These are phyloP conservation scores for Nothura maculosa DNA, from an alignment of 2,797 vertebrate genomes.

Conservation along the genomic window DNA sequence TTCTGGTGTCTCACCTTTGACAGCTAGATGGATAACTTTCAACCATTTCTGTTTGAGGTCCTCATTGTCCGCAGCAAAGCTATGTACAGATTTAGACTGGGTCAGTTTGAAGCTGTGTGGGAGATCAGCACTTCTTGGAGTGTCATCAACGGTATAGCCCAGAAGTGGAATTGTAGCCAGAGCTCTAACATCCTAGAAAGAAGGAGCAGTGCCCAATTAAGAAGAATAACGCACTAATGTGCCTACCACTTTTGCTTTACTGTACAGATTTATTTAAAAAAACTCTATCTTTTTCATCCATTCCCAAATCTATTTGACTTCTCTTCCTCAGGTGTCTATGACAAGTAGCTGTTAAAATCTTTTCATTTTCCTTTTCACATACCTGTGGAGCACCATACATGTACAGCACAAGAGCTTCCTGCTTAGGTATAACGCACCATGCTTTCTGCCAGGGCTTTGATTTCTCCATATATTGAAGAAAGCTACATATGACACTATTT, in stretches of 20 bases:
- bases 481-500: conserved; percentile 95
- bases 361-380: not conserved
- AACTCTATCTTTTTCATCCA: not conserved
- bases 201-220: not conserved
- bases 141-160: conserved; percentile 92
- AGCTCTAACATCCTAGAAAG: conserved; percentile 93
- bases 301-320: not conserved
- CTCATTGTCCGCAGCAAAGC: conserved; percentile 92
- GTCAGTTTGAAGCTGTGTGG: conserved; percentile 92
- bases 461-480: conserved; percentile 97
- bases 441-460: conserved; percentile 96
- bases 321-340: not conserved
- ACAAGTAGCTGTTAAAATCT: not conserved
- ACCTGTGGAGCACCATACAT: conserved; percentile 98
- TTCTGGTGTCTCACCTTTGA: conserved; percentile 88
- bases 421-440: conserved; percentile 97
- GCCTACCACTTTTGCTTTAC: not conserved
- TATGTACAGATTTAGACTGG: conserved; percentile 95
- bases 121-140: conserved; percentile 84
- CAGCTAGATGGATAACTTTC: conserved; percentile 91
- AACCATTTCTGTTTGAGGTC: conserved; percentile 97
- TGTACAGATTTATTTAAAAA: not conserved
- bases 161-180: conserved; percentile 95
- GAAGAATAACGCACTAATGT: not conserved
- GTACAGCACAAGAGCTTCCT: conserved; percentile 94